Conservation (phyloP, 2,888 invertebrate species). For the Crioceris asparagi region DNA sequence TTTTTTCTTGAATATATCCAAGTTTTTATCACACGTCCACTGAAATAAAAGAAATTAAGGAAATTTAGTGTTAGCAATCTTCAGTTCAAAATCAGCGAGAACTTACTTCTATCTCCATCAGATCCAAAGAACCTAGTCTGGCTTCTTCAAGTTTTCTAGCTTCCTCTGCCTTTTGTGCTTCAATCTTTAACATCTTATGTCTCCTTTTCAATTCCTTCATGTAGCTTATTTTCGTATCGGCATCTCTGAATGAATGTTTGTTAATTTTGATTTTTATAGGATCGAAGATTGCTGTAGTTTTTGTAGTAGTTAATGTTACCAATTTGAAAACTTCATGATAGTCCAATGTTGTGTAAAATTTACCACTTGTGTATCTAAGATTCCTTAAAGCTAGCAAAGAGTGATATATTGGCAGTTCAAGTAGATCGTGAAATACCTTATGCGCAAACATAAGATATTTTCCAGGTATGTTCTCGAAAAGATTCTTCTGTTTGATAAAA, state of each 20-base stretch:
- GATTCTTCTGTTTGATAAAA: conserved; percentile 59
- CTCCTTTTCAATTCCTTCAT: conserved; percentile 12
- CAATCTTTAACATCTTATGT: conserved; percentile 14
- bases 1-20: conserved; percentile 50
- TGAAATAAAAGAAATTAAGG: conserved; percentile 7
- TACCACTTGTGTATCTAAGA: conserved; percentile 10
- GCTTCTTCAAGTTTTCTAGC: conserved; percentile 16
- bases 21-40: conserved; percentile 28
- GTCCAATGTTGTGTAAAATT: conserved; percentile 24
- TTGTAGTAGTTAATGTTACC: conserved; percentile 8
- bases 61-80: neutral
- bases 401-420: conserved; percentile 62
- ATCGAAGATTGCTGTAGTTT: neutral
- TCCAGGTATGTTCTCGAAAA: conserved; percentile 60
- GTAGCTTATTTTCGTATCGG: conserved; percentile 18
- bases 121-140: conserved; percentile 29
- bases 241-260: conserved; percentile 15
- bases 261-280: conserved; percentile 3
- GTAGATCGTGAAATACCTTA: conserved; percentile 53
- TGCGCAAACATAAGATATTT: conserved; percentile 53
- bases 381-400: conserved; percentile 58
- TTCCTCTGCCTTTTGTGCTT: conserved; percentile 14
- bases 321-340: conserved; percentile 25
- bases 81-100: neutral
- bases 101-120: conserved; percentile 47